Conservation (phyloP, 2,113 vertebrate species). For the Megaceryle maxima region DNA sequence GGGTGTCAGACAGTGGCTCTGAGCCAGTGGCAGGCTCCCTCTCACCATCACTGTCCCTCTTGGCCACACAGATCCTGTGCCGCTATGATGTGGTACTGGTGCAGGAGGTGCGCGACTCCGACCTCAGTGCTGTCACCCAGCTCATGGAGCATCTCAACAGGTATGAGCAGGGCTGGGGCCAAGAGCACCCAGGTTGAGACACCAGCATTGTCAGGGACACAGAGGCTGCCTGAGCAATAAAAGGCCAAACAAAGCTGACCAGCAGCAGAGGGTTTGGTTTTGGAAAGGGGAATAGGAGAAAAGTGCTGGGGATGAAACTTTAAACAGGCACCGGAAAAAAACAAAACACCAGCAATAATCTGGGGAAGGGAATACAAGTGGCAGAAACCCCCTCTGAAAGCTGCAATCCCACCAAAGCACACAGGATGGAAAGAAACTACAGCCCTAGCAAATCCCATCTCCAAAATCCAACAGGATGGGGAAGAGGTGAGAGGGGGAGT, state of each 20-base stretch:
- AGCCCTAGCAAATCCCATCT: neutral
- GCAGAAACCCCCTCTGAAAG: neutral
- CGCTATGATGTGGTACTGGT: constrained; percentile 84
- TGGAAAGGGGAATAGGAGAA: neutral
- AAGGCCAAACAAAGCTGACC: neutral
- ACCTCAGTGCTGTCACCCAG: constrained; percentile 79
- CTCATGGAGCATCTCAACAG: constrained; percentile 77
- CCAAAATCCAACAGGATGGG: neutral
- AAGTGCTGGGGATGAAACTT: neutral
- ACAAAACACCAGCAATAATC: neutral
- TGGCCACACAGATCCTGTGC: constrained; percentile 68
- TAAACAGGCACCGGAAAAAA: neutral
- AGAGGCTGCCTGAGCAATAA: neutral
- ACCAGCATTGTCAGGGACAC: neutral
- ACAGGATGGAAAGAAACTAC: neutral
- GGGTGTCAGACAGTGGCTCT: neutral
- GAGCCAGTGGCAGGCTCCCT: neutral
- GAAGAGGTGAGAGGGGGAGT: neutral
- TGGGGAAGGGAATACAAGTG: accelerated
- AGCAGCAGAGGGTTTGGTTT: neutral
- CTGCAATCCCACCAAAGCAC: neutral
- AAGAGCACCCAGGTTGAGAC: accelerated
- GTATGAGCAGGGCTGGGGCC: neutral
- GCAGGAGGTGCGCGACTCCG: constrained; percentile 85
- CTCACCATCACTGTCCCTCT: neutral